Evolutionary conservation across 1,140 invertebrate species (phyloP).

Genomic region (Reticulitermes speratus): DNA sequence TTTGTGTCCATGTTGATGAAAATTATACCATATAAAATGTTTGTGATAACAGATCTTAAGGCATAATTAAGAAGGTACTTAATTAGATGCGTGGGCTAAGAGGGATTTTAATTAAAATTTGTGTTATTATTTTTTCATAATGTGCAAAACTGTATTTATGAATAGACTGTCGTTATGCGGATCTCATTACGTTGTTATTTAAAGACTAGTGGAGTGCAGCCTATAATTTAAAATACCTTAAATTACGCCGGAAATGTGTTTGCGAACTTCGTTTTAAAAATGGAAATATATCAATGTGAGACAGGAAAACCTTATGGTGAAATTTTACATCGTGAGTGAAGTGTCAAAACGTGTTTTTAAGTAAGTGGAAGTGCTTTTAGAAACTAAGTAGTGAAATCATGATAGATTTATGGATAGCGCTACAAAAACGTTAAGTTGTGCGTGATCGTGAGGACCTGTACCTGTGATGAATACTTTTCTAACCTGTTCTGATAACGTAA

Average conservation of each 20-base stretch:
- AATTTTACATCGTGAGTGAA: no score
- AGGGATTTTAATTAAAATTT: neutral
- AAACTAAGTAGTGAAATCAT: neutral
- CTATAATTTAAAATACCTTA: neutral
- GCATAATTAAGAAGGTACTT: neutral
- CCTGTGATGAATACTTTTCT: no score
- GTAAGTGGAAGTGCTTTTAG: no score
- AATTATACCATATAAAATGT: neutral
- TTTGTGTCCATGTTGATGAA: neutral
- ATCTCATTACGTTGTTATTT: neutral
- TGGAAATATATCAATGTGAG: neutral
- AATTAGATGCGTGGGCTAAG: neutral
- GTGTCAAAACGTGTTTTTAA: no score
- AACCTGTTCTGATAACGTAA: neutral
- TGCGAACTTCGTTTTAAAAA: neutral
- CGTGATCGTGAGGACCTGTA: no score
- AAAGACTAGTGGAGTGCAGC: neutral
- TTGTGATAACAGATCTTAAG: neutral
- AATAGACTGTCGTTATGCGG: neutral
- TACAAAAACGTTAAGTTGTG: neutral
- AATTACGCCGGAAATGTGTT: slow-evolving; percentile 2
- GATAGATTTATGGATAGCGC: neutral
- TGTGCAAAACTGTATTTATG: neutral
- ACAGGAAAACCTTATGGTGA: no score
- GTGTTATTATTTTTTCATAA: neutral